Base-by-base conservation (phyloP, 2,113 vertebrate species). In the Cryptoleucopteryx plumbea region DNA sequence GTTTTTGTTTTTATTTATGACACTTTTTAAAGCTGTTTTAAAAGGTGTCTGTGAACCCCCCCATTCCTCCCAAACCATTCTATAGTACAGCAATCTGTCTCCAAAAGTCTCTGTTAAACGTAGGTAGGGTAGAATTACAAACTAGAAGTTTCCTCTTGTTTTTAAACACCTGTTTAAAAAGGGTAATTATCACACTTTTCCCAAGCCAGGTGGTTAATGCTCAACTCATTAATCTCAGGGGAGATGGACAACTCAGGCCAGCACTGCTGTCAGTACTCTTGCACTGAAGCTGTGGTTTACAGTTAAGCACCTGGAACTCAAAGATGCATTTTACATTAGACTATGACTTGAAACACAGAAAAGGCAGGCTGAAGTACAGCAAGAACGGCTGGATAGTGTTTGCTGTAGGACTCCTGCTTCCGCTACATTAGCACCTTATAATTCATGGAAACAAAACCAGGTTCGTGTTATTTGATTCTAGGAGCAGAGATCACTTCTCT, bases 1-100 rank as follows among this genome's bases (percentile, higher is more conserved):
- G 4, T 0, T 32, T 43, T 40, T 10, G 6, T 0, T 0, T 18
- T 21, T 48, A 23, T 61, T 85, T 20, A 20, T 22, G 31, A 1
- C 14, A 52, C 21, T n/a, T 72, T 55, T n/a, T 6, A 42, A 38
- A 58, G 19, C 7, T 18, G 19, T 58, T 93, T 74, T 23, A 34
- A 73, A 66, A 72, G 6, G 13, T 34, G 13, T 40, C 79, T 72
- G 42, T 72, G 59, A 88, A 79, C 25, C 6, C 25, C 3, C 10
- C 4, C 10, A 36, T 10, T 22, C 21, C 8, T 79, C 48, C 58
- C 48, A 32, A 83, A 34, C 20, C 29, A 11, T n/a, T 77, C 38
- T 22, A 31, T 6, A n/a, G 32, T 4, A 15, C 14, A 66, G 40
- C 43, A 74, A 26, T 18, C 45, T 48, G 23, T 8, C 58, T 77